Evolutionary conservation across 2,113 vertebrate species (phyloP).

Genomic region (Cygnus atratus): DNA sequence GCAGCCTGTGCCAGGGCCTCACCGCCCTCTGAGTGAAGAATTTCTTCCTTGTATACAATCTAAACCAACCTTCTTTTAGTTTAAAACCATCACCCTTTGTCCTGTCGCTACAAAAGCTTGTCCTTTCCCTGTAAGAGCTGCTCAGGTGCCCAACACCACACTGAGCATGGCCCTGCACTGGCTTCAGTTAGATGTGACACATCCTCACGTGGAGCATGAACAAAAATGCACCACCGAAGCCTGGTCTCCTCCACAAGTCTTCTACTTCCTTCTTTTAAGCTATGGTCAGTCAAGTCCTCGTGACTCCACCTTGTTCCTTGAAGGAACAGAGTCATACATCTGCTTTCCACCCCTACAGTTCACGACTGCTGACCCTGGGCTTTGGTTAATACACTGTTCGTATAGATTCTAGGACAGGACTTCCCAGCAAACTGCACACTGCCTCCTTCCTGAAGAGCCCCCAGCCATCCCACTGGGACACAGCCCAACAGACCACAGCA

Average conservation of each 20-base stretch:
- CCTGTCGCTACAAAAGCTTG: not conserved
- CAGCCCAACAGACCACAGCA: not conserved
- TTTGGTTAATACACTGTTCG: not conserved
- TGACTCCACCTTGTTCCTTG: not conserved
- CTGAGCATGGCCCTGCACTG: accelerated
- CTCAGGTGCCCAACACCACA: not conserved
- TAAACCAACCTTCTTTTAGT: too few relatives aligned
- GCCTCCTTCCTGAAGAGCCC: not conserved
- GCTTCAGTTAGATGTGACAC: not conserved
- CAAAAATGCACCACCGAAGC: not conserved
- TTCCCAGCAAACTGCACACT: not conserved
- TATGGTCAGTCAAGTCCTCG: not conserved
- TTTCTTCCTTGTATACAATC: too few relatives aligned
- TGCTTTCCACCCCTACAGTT: not conserved
- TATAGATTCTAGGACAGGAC: not conserved
- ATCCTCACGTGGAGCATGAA: too few relatives aligned
- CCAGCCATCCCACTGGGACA: not conserved
- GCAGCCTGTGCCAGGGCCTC: too few relatives aligned
- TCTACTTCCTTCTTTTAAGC: not conserved
- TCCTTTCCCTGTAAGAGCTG: not conserved
- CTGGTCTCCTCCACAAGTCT: not conserved
- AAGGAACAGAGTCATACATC: not conserved
- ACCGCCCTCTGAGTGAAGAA: too few relatives aligned
- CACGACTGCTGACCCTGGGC: not conserved
- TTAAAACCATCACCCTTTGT: too few relatives aligned